phyloP scores from a whole-genome alignment of 1,140 invertebrate species.

The Trichogramma pretiosum region DNA sequence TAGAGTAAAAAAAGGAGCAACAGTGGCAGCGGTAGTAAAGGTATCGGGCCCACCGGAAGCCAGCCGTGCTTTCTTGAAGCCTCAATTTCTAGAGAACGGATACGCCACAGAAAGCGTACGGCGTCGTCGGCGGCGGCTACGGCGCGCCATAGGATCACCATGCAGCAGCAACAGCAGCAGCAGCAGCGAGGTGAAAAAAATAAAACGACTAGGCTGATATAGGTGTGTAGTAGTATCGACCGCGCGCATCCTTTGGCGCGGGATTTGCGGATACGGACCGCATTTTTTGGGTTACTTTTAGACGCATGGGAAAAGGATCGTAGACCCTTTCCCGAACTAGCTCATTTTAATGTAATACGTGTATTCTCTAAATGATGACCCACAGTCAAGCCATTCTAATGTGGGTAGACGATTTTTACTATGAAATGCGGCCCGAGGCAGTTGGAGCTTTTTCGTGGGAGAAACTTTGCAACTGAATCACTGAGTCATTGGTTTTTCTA shows the following conservation, averaged over 20 bases:
- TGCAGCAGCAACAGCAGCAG: no score
- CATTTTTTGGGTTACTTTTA: neutral
- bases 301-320: neutral
- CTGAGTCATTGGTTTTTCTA: no score
- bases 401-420: no score
- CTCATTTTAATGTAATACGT: neutral
- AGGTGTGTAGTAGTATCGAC: conserved; percentile 2
- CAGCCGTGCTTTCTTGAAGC: conserved; percentile 11
- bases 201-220: neutral
- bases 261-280: neutral
- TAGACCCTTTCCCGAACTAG: neutral
- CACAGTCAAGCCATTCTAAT: no score
- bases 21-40: no score
- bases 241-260: conserved; percentile 12
- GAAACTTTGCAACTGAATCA: no score
- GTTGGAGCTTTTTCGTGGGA: no score
- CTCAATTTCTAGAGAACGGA: conserved; percentile 12
- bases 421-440: no score
- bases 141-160: no score
- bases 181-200: neutral
- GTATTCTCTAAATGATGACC: no score
- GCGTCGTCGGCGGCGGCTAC: neutral
- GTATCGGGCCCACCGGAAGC: conserved; percentile 8
- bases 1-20: no score
- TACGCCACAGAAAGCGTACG: neutral